phyloP scores from a whole-genome alignment of 2,113 vertebrate genomes.

The Merops nubicus region DNA sequence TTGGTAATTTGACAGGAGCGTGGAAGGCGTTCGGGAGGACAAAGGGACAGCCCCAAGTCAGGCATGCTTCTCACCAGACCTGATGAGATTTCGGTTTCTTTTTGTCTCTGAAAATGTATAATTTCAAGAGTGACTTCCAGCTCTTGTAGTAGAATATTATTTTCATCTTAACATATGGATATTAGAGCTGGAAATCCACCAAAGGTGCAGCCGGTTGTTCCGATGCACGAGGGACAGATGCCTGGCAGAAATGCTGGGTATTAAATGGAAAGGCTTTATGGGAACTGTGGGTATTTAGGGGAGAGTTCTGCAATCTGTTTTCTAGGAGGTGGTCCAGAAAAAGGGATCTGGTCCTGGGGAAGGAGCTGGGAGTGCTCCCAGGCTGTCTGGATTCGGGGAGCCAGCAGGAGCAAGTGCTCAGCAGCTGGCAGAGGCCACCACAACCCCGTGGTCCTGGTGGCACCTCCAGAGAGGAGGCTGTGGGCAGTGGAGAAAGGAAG shows the following conservation, averaged over 20 bases:
- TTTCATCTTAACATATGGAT: neutral
- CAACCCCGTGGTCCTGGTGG: too few species aligned
- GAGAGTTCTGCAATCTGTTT: neutral
- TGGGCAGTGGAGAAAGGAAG: too few species aligned
- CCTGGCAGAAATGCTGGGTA: neutral
- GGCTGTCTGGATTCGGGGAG: accelerated
- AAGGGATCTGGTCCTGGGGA: neutral
- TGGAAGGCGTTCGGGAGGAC: neutral
- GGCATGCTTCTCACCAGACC: neutral
- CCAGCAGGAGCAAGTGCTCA: too few species aligned
- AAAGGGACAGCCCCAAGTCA: neutral
- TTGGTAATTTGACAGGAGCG: neutral
- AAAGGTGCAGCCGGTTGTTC: neutral
- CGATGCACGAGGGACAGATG: neutral
- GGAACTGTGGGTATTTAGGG: neutral
- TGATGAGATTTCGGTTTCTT: neutral
- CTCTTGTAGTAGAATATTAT: neutral
- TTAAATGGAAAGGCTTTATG: neutral
- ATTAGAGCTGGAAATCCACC: neutral
- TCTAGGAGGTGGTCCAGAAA: neutral
- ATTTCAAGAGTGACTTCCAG: neutral
- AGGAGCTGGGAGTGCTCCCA: neutral
- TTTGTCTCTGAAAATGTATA: neutral
- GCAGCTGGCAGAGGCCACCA: too few species aligned
- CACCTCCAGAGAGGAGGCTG: too few species aligned